phyloP scores from a whole-genome alignment of 2,888 invertebrate genomes.

The Diarsia brunnea region DNA sequence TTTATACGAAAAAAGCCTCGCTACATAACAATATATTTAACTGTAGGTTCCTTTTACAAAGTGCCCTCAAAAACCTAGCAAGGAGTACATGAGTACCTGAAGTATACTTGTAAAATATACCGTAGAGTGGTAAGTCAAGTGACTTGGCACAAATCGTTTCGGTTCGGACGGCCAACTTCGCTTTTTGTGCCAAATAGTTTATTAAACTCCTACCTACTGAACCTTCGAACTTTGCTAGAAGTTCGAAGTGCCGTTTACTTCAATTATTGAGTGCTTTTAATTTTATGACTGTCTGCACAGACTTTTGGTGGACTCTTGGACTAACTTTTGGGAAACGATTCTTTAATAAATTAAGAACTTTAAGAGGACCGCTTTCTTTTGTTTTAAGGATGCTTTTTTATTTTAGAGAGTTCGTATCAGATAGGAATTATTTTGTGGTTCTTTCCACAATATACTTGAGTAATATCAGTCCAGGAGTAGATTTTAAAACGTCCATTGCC shows the following conservation, averaged over 20 bases:
- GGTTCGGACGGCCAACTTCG: constrained; percentile 39
- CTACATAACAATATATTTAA: constrained; percentile 17
- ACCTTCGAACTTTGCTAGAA: constrained; percentile 39
- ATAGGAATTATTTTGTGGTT: not conserved
- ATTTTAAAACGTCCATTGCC: not conserved
- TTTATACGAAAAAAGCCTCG: not conserved
- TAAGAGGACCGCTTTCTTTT: not conserved
- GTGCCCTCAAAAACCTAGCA: constrained; percentile 44
- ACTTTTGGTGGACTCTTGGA: constrained; percentile 15
- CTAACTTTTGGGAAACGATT: constrained; percentile 27
- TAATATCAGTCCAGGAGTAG: not conserved
- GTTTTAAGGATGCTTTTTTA: constrained; percentile 4
- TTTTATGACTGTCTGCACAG: constrained; percentile 41
- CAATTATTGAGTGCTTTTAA: constrained; percentile 62
- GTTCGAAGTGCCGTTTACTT: constrained; percentile 45
- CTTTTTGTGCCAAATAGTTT: constrained; percentile 61
- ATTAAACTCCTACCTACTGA: constrained; percentile 36
- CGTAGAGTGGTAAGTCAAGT: constrained; percentile 27
- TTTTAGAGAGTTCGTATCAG: not conserved
- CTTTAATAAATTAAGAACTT: constrained; percentile 24
- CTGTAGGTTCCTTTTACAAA: constrained; percentile 37
- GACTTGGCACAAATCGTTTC: constrained; percentile 37
- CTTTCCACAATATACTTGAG: not conserved
- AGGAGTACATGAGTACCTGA: constrained; percentile 38
- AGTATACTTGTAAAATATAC: constrained; percentile 55